Percentiles rank a stretch among this genome's conserved stretches.
phyloP scores from a whole-genome alignment of 30 jellyfish, hydroid and myxozoan species.

The Euphysa ruthae region DNA sequence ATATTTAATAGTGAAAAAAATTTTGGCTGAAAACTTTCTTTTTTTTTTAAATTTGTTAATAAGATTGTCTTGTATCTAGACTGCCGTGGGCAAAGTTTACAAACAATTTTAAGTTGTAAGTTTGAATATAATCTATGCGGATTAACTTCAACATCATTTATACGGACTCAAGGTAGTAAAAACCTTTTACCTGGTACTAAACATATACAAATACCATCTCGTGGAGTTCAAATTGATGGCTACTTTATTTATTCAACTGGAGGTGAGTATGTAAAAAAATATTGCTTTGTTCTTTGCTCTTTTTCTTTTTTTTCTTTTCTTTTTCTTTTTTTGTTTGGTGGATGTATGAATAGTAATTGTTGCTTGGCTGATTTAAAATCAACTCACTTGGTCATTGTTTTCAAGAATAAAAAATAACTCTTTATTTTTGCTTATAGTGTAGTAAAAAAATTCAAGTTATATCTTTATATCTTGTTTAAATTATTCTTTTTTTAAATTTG shows the following conservation, averaged over 20 bases:
- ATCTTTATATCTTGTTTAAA: not conserved
- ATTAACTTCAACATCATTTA: slow-evolving; percentile 19
- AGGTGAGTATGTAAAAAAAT: not conserved
- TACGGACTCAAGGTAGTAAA: slow-evolving; percentile 3
- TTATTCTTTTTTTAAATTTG: not conserved
- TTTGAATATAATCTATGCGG: slow-evolving; percentile 57
- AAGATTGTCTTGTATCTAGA: no score
- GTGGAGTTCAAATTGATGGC: slow-evolving; percentile 42
- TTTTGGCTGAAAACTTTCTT: no score
- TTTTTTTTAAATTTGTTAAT: no score
- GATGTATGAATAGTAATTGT: no score
- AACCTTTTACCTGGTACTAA: not conserved
- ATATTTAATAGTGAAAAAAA: no score
- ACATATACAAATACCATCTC: slow-evolving; percentile 48
- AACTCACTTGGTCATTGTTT: no score
- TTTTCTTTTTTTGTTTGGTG: not conserved
- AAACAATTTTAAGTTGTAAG: slow-evolving; percentile 55
- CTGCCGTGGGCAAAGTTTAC: slow-evolving; percentile 52
- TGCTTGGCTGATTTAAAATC: no score
- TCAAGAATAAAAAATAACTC: no score
- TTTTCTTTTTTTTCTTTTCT: not conserved
- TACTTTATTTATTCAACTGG: slow-evolving; percentile 49
- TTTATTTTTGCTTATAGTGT: no score
- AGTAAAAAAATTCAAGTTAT: not conserved
- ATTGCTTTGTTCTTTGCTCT: not conserved